Percentiles rank a stretch among this genome's conserved stretches.
These are phyloP conservation scores for Sebastes flavidus DNA, from an alignment of 2,797 vertebrate genomes.

Conservation along the genomic window DNA sequence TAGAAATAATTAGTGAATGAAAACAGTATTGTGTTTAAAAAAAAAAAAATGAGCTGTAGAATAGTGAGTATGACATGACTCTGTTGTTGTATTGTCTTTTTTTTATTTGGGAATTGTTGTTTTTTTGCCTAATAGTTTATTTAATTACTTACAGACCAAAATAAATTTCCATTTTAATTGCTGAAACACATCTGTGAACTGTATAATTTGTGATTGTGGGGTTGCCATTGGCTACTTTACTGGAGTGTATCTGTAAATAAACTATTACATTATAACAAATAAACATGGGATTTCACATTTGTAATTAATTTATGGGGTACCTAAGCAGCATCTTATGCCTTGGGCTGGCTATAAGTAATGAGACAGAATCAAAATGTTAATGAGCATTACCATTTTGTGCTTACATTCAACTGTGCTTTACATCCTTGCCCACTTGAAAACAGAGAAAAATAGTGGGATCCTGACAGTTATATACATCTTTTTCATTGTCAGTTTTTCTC, in stretches of 20 bases:
- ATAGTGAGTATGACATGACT: too few species aligned
- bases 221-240: neutral
- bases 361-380: neutral
- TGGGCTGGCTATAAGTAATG: neutral
- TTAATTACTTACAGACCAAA: neutral
- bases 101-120: neutral
- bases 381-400: neutral
- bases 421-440: neutral
- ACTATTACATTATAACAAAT: neutral
- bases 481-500: neutral
- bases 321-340: neutral
- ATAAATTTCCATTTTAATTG: neutral
- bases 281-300: neutral
- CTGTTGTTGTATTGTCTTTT: too few species aligned
- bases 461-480: neutral
- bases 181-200: neutral
- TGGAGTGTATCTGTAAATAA: neutral
- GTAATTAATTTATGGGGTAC: neutral
- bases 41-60: neutral
- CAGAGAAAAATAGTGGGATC: neutral
- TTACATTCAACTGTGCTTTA: conserved; percentile 18
- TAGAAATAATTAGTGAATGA: neutral
- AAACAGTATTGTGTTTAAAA: too few species aligned
- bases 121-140: neutral
- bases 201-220: neutral